phyloP scores from a whole-genome alignment of 2,888 invertebrate species.

The Lasioglossum oenotherae region DNA sequence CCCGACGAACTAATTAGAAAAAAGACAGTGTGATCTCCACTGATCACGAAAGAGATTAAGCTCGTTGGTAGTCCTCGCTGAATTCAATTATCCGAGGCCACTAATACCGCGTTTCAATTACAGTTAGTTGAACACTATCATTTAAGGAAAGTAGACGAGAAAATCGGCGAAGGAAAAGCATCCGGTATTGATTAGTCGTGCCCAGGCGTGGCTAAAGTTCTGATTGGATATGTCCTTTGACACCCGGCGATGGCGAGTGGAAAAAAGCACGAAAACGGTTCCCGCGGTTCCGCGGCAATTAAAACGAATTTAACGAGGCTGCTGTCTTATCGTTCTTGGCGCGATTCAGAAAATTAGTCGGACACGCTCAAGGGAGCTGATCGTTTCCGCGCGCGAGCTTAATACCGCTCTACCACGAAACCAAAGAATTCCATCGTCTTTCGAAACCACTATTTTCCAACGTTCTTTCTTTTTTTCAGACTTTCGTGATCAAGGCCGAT shows the following conservation, averaged over 20 bases:
- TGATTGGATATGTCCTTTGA: constrained; percentile 1
- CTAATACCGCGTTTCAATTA: background rate
- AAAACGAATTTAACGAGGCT: constrained; percentile 66
- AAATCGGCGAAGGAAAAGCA: background rate
- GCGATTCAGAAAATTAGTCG: constrained; percentile 69
- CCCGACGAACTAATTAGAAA: background rate
- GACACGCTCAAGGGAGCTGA: constrained; percentile 72
- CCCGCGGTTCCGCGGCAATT: constrained; percentile 52
- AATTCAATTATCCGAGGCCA: background rate
- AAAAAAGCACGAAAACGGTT: constrained; percentile 42
- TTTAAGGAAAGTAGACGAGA: background rate
- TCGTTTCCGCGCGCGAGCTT: constrained; percentile 68
- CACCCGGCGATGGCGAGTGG: too few relatives aligned
- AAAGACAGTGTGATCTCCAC: background rate
- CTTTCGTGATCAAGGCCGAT: background rate
- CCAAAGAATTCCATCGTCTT: constrained; percentile 64
- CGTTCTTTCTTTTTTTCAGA: background rate
- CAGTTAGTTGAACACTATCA: background rate
- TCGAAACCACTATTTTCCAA: constrained; percentile 10
- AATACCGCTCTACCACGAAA: constrained; percentile 68
- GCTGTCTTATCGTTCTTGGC: constrained; percentile 58
- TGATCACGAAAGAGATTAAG: background rate
- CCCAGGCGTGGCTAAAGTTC: background rate
- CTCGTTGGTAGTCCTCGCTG: background rate
- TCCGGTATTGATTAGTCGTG: constrained; percentile 5